Evolutionary conservation across 2,113 vertebrate species (phyloP).

Genomic region (Zosterops japonicus): DNA sequence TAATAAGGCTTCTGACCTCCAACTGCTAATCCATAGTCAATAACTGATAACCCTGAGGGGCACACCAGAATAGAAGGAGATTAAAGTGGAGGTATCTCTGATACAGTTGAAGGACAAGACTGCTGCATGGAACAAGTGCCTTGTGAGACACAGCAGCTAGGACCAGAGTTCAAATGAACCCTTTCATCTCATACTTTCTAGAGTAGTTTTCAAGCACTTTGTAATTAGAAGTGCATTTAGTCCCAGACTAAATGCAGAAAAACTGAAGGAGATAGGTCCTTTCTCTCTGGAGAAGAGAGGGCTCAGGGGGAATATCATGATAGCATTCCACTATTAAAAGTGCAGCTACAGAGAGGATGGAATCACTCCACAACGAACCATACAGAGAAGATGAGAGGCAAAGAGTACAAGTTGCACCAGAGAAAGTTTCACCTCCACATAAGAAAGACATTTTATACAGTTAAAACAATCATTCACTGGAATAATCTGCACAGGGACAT

Average conservation of each 20-base stretch:
- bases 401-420: not conserved
- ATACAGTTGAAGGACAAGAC: not conserved
- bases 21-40: not conserved
- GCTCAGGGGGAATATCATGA: not conserved
- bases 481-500: accelerated
- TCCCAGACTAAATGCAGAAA: not conserved
- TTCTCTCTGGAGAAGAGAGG: not conserved
- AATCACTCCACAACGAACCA: not conserved
- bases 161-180: not conserved
- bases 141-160: not conserved
- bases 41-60: not conserved
- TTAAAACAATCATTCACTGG: not conserved
- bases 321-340: not conserved
- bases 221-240: not conserved
- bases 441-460: not conserved
- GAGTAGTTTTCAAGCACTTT: not conserved
- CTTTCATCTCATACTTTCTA: not conserved
- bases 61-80: not conserved
- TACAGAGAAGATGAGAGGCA: not conserved
- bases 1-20: not conserved
- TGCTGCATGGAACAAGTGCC: not conserved
- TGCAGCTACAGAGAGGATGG: not conserved
- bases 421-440: accelerated
- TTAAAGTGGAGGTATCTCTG: not conserved
- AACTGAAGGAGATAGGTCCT: not conserved